Base-by-base conservation (phyloP, 2,797 vertebrate species). In the Pelobates cultripes region DNA sequence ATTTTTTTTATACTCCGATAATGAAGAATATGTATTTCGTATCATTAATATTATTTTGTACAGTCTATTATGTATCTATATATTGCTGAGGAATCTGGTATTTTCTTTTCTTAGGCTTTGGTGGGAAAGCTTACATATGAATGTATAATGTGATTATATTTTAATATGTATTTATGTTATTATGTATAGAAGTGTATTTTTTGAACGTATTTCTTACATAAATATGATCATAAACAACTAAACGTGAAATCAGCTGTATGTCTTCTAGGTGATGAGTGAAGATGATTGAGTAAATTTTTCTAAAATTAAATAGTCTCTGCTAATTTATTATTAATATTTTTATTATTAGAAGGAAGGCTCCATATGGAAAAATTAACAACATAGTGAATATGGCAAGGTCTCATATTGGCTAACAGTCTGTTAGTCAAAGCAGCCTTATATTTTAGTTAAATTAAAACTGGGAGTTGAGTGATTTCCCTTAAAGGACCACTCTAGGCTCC, bases 81-180 rank as follows among this genome's bases (percentile, higher is more conserved):
- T 64, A 64, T 64, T 64, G 9, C 28, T 57, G 9, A 15, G 13
- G 0, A 57, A 64, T 64, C 61, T 64, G 17, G 17, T 40, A 8
- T 64, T 28, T 40, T 40, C 61, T 10, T 6, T 40, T 1, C 57
- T 61, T 4, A 14, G 57, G 4, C 15, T 10, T 4, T 61, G 57
- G 57, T 2, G 57, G 14, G 14, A 60, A 61, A 61, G 9, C 5
- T 47, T 5, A 10, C 5, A 70, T 44, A 43, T 82, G 53, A 60
- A n/a, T 81, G 80, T 76, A 81, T 45, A 71, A 47, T 81, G 47
- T 43, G 51, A 80, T 67, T 67, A 73, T 45, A 51, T 71, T 12
- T 70, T 47, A 70, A 70, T 28, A n/a, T 64, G 70, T 78, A 78
- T 78, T 78, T 64, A 64, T 64, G 61, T 7, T 64, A 60, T 60